These are phyloP conservation scores for Alitta virens DNA, from an alignment of 2,888 invertebrate genomes.

Conservation along the genomic window DNA sequence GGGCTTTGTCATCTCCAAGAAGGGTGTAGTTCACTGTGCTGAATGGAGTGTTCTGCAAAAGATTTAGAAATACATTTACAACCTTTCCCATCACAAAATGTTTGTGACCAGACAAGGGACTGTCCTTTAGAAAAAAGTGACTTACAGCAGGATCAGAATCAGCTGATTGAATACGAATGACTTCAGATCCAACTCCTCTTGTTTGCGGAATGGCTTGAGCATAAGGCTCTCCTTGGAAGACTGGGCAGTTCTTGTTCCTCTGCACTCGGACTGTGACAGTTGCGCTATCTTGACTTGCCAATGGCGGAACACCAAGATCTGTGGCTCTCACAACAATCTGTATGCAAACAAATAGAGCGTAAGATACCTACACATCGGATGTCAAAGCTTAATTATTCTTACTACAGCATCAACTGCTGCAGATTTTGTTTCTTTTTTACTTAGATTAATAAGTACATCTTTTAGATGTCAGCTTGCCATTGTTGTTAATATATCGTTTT, in stretches of 20 bases:
- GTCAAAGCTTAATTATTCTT: too few species aligned
- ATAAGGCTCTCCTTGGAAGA: conserved; percentile 28
- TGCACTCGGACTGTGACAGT: conserved; percentile 27
- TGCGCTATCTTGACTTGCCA: conserved; percentile 25
- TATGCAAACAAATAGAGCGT: too few species aligned
- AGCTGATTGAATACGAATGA: conserved; percentile 17
- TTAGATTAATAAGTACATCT: too few species aligned
- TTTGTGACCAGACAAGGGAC: too few species aligned
- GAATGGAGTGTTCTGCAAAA: conserved; percentile 36
- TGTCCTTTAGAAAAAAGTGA: not conserved
- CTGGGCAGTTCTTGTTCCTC: conserved; percentile 28
- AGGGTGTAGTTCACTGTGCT: conserved; percentile 36
- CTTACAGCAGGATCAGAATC: conserved; percentile 23
- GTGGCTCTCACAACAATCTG: conserved; percentile 25
- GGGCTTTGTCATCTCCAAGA: conserved; percentile 41
- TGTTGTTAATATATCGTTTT: too few species aligned
- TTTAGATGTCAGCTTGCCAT: too few species aligned
- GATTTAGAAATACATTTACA: not conserved
- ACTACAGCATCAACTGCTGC: too few species aligned
- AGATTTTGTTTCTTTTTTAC: too few species aligned
- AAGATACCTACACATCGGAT: too few species aligned
- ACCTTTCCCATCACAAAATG: too few species aligned
- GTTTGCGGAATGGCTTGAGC: conserved; percentile 20
- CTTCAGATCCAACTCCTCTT: conserved; percentile 16
- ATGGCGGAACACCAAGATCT: conserved; percentile 38